Evolutionary conservation across 2,797 vertebrate genomes (phyloP), one percentile per base, ranked within the genome.

Genomic region (Meda fulgida): DNA sequence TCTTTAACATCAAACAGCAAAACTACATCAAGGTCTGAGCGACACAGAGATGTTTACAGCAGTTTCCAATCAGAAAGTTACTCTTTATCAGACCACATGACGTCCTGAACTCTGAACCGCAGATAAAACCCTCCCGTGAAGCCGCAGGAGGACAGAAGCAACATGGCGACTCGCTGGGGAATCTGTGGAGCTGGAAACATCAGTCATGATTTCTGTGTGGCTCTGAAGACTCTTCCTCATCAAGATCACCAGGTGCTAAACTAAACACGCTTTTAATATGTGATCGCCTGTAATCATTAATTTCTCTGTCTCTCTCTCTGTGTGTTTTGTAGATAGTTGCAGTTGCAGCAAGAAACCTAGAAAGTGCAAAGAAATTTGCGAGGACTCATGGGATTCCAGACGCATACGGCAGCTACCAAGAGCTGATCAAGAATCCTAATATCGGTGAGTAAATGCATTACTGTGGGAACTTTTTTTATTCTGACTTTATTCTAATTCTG

Each of bases 111-210:
- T 34, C 40, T 48, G 60, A 11, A 23, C 78, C 19, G 5, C 60
- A 34, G 60, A 80, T 80, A 67, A 80, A 65, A 19, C 9, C 9
- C 58, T 21, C 19, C 7, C 6, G n/a, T 0, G 3, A 0, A 8
- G 16, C 2, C 13, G 7, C 51, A 1, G 36, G 26, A 21, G 3
- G 2, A 31, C 8, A 13, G 36, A 13, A 5, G 1, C 73, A 91
- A 90, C 69, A 94, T 95, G 94, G 93, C 94, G 31, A 93, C 95
- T 3, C 90, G 89, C 71, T 96, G 95, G 96, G 95, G 95, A 53
- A 89, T 96, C 63, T 94, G 95, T 51, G 92, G 96, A 0, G 93
- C 89, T 0, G 95, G 95, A 40, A 93, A 94, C 81, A 96, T 96
- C 91, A 92, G 94, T 91, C 91, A 93, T 43, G 94, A 96, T 76